A percentile compares a stretch with the other conserved stretches of the same genome.
Evolutionary conservation across 1,140 invertebrate species (phyloP).

Genomic region (Dendroctonus ponderosae): DNA sequence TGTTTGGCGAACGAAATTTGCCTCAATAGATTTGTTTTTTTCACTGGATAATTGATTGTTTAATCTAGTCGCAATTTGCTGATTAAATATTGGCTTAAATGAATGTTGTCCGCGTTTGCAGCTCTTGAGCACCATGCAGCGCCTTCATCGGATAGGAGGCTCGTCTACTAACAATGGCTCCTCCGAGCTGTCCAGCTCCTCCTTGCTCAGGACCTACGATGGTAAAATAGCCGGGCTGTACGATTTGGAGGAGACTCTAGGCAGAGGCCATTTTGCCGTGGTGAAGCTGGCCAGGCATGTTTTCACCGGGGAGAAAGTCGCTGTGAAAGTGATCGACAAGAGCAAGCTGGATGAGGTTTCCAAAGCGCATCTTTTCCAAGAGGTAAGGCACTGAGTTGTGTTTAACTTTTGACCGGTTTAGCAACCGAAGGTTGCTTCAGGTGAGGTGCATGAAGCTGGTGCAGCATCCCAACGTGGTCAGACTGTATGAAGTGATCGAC

Average conservation of each 20-base stretch:
- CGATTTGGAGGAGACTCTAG: slow-evolving; percentile 92
- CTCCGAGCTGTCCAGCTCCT: slow-evolving; percentile 10
- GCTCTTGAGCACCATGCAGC: slow-evolving; percentile 14
- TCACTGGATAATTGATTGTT: no score
- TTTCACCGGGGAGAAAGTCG: slow-evolving; percentile 98
- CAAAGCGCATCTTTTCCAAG: slow-evolving; percentile 96
- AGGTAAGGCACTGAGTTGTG: slow-evolving; percentile 62
- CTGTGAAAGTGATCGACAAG: slow-evolving; percentile 96
- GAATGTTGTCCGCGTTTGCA: slow-evolving; percentile 4
- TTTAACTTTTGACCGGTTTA: not conserved
- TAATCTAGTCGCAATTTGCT: no score
- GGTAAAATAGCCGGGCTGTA: slow-evolving; percentile 96
- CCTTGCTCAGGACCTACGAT: slow-evolving; percentile 58
- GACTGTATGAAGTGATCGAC: slow-evolving; percentile 98
- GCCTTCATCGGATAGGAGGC: slow-evolving; percentile 30
- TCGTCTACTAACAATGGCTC: slow-evolving; percentile 24
- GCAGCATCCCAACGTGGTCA: slow-evolving; percentile 97
- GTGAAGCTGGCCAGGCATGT: slow-evolving; percentile 98
- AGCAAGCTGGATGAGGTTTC: slow-evolving; percentile 95
- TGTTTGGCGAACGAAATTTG: no score
- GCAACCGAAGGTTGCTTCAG: slow-evolving; percentile 55
- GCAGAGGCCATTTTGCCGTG: slow-evolving; percentile 96
- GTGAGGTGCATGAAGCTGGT: slow-evolving; percentile 98
- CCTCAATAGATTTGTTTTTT: no score
- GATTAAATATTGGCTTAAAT: not conserved